Evolutionary conservation across 2,888 invertebrate genomes (phyloP), one percentile per base, ranked within the genome.

Genomic region (Lithophane semibrunnea): DNA sequence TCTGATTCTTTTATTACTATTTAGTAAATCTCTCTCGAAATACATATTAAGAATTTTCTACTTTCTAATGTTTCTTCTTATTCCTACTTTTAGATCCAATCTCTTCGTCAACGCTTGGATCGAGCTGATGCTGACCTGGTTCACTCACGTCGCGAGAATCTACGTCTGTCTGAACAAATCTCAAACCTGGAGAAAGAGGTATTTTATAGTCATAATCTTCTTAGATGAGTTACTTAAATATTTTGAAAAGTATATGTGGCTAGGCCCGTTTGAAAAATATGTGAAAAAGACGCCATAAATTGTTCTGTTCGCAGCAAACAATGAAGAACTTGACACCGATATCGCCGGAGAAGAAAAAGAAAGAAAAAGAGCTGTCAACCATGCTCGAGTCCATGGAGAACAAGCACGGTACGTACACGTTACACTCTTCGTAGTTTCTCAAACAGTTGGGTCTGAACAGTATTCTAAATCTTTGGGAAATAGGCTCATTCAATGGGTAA

Each of bases 171-270:
- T 21, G 98, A 98, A 91, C 98, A 98, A 91, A 97, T 98, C 56
- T 97, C 98, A 7, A 97, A 97, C 75, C 94, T 98, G 86, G 98
- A 99, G 91, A 98, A 98, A 94, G 98, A 98, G 97, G 98, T 98
- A 37, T 37, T 24, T 12, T 37, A 10, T 42, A 16, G 42, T 44
- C 21, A 66, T 9, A n/a, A 24, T 52, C 2, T 29, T 63, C 21
- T 12, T 52, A 42, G 18, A 37, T 37, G 4, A 5, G 5, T 5
- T 5, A 37, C 37, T 37, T 37, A 5, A 37, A 37, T 8, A 60
- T 72, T 54, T 13, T 56, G 12, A 5, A 13, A 73, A 47, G 13
- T 42, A 0, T 9, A 13, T 24, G n/a, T 42, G 3, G 12, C 10
- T 10, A 16, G 9, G 21, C 64, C 47, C 7, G 1, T 56, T 29